Evolutionary conservation across 1,140 invertebrate genomes (phyloP).

Genomic region (Drosophila leontia): DNA sequence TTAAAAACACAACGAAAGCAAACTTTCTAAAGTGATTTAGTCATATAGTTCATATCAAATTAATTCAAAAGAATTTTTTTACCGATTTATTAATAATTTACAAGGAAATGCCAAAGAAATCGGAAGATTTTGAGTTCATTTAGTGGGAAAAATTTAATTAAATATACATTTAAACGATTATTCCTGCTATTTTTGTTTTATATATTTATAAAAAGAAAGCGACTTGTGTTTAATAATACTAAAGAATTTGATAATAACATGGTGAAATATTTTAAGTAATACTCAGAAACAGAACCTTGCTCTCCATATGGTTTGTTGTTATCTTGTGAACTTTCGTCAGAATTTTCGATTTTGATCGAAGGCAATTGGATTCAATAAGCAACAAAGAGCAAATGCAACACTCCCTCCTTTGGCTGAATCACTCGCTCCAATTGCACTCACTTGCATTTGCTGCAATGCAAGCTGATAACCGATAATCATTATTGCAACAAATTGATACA

Average conservation of each 20-base stretch:
- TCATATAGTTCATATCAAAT: slow-evolving; percentile 1
- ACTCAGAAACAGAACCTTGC: not conserved
- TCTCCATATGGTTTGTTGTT: not conserved
- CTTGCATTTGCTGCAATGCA: slow-evolving; percentile 28
- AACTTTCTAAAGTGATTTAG: slow-evolving; percentile 17
- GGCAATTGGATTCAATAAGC: slow-evolving; percentile 20
- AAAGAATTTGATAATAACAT: not conserved
- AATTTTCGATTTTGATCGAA: slow-evolving; percentile 24
- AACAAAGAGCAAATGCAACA: slow-evolving; percentile 24
- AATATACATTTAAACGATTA: not conserved
- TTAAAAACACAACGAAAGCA: not conserved
- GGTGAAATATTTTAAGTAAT: not conserved
- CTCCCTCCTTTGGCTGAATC: slow-evolving; percentile 34
- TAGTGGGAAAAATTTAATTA: not conserved
- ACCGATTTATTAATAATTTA: not conserved
- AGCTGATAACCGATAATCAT: slow-evolving; percentile 45
- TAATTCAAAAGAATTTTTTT: not conserved
- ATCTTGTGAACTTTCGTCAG: slow-evolving; percentile 36
- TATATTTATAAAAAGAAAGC: not conserved
- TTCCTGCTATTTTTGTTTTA: not conserved
- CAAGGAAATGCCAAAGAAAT: not conserved
- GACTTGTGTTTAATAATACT: not conserved
- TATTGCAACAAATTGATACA: slow-evolving; percentile 58
- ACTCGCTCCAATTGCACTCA: slow-evolving; percentile 35
- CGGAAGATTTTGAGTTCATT: not conserved